Evolutionary conservation across 2,888 invertebrate genomes (phyloP).

Genomic region (Teleiodes luculella): DNA sequence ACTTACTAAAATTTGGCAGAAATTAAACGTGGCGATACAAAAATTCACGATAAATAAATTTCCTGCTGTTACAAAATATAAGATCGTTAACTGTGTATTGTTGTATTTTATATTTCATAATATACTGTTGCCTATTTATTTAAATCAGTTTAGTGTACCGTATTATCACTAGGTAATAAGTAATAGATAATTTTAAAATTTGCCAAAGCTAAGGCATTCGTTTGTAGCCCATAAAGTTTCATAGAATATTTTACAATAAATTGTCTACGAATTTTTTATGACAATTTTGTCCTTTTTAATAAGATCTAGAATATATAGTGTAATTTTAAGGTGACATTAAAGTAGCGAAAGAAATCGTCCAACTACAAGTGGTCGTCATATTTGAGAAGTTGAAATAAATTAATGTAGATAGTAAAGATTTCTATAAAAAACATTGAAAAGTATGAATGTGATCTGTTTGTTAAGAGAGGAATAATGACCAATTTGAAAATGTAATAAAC

Average conservation of each 20-base stretch:
- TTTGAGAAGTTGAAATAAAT: conserved; percentile 30
- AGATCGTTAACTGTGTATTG: conserved; percentile 43
- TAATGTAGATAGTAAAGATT: conserved; percentile 48
- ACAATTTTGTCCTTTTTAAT: conserved; percentile 63
- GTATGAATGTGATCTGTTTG: conserved; percentile 65
- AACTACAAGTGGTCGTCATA: conserved; percentile 34
- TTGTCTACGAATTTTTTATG: conserved; percentile 72
- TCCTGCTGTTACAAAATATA: conserved; percentile 67
- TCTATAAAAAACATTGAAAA: conserved; percentile 31
- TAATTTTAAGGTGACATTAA: conserved; percentile 24
- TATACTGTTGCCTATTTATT: neutral
- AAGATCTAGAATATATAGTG: conserved; percentile 40
- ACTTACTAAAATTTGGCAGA: too few species aligned
- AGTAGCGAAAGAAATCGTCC: conserved; percentile 49
- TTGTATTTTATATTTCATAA: conserved; percentile 21
- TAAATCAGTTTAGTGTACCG: neutral
- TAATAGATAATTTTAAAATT: conserved; percentile 25
- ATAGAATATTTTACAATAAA: conserved; percentile 47
- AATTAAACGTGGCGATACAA: neutral
- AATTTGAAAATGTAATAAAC: conserved; percentile 74
- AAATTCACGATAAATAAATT: conserved; percentile 48
- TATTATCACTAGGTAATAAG: conserved; percentile 18
- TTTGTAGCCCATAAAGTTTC: conserved; percentile 40
- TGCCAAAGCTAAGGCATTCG: conserved; percentile 47
- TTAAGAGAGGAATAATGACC: conserved; percentile 57